Base-by-base conservation (phyloP, 2,113 vertebrate species). In the Ciconia maguari region DNA sequence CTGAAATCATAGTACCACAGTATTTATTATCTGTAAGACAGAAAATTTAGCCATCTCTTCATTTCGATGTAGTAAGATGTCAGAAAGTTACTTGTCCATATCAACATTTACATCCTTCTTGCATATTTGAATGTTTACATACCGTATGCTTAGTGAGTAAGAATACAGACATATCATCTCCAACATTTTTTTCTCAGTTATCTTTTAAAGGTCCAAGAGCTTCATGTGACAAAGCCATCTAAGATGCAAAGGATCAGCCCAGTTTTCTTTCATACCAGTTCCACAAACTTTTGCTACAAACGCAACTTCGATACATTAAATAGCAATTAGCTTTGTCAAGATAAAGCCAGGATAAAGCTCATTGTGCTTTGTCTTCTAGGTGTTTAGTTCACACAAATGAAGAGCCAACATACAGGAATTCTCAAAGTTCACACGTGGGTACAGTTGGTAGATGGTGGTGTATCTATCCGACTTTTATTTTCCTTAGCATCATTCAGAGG, bases 381-480 rank as follows among this genome's bases (percentile, higher is more conserved):
- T 34, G 21, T 79, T 69, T 25, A 22, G 30, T 87, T 88, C 92
- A 94, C 83, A 26, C 10, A 36, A 13, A 36, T 4, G 49, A 94
- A 84, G 61, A 79, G 18, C 32, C 41, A 60, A 15, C 38, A 51
- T 2, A 34, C n/a, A n/a, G 34, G 36, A 64, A 51, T 68, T 89
- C 46, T 70, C 44, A 46, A 32, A 60, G 61, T 71, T 99, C 98
- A 99, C 93, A 99, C 98, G 0, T 99, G 99, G 24, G 99, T 99
- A 92, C 99, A 99, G 93, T 99, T 99, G 83, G 99, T 99, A 6
- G 99, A 99, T 0, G 99, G 98, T 0, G 99, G 98, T 13, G 98
- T 99, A 58, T 99, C 99, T 11, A 97, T 87, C 38, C 98, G 99
- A 87, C 98, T 99, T 88, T 97, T 98, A 46, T 97, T 98, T 83